phyloP scores from a whole-genome alignment of 2,888 invertebrate genomes.

The Artemia sinica region DNA sequence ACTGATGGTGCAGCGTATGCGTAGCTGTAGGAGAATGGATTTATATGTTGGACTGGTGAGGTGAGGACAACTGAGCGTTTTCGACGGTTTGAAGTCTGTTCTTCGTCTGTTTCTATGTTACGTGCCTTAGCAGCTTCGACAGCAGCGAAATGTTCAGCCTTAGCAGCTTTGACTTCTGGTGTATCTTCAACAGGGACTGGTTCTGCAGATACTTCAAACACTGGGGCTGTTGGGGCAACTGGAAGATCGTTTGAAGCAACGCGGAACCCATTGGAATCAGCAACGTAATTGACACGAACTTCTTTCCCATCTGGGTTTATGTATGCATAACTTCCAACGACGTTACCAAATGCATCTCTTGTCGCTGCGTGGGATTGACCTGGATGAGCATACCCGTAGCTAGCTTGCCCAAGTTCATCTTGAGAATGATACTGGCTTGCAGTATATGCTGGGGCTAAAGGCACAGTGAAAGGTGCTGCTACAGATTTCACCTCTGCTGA shows the following conservation, averaged over 20 bases:
- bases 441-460: slow-evolving; percentile 15
- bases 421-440: slow-evolving; percentile 26
- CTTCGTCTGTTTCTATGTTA: not conserved
- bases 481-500: not conserved
- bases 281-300: slow-evolving; percentile 33
- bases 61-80: not conserved
- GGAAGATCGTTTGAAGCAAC: slow-evolving; percentile 35
- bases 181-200: slow-evolving; percentile 16
- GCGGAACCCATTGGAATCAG: slow-evolving; percentile 34
- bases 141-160: slow-evolving; percentile 16
- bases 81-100: slow-evolving; percentile 13
- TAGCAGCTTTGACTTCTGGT: slow-evolving; percentile 16
- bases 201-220: not conserved
- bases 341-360: slow-evolving; percentile 33
- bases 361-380: slow-evolving; percentile 25
- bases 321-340: slow-evolving; percentile 35
- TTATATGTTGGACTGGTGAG: too few relatives aligned
- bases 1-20: not conserved
- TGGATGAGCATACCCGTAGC: slow-evolving; percentile 31
- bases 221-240: slow-evolving; percentile 16
- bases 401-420: slow-evolving; percentile 32
- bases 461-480: not conserved
- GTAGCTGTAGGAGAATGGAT: not conserved
- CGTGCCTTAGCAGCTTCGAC: slow-evolving; percentile 14
- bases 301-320: slow-evolving; percentile 34